phyloP scores from a whole-genome alignment of 2,797 vertebrate genomes.

The Gadopsis bispinosus region DNA sequence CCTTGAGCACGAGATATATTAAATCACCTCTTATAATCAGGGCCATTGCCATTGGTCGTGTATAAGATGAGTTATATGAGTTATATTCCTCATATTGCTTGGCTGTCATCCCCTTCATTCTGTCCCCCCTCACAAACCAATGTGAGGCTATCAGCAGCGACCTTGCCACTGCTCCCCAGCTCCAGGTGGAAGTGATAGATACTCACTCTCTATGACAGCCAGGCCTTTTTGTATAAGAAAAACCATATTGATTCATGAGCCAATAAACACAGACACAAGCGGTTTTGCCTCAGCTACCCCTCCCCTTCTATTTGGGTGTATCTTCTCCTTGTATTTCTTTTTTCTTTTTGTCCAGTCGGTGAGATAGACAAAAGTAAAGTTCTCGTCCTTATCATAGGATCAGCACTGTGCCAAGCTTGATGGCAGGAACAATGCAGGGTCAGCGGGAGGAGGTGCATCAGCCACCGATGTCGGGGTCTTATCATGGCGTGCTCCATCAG shows the following conservation, averaged over 20 bases:
- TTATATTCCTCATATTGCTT: slow-evolving; percentile 78
- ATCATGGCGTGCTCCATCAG: slow-evolving; percentile 84
- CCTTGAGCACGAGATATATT: slow-evolving; percentile 62
- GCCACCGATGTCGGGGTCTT: slow-evolving; percentile 78
- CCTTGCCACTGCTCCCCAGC: slow-evolving; percentile 77
- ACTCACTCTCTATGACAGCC: slow-evolving; percentile 75
- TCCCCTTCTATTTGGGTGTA: slow-evolving; percentile 59
- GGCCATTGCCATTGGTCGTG: slow-evolving; percentile 76
- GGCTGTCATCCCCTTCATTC: slow-evolving; percentile 77
- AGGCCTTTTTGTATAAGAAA: slow-evolving; percentile 80
- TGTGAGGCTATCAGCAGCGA: slow-evolving; percentile 79
- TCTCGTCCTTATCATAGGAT: slow-evolving; percentile 85
- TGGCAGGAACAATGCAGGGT: slow-evolving; percentile 86
- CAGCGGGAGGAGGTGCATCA: slow-evolving; percentile 73
- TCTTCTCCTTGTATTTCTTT: slow-evolving; percentile 19
- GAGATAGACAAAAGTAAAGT: slow-evolving; percentile 69
- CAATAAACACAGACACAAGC: slow-evolving; percentile 87
- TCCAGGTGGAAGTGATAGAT: slow-evolving; percentile 86
- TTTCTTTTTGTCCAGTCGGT: slow-evolving; percentile 34
- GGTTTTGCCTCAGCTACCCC: slow-evolving; percentile 73
- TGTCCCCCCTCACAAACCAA: slow-evolving; percentile 59
- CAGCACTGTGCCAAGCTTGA: slow-evolving; percentile 83
- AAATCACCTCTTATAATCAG: slow-evolving; percentile 85
- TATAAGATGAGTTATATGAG: slow-evolving; percentile 81
- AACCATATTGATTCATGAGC: slow-evolving; percentile 83